These are phyloP conservation scores for Phalanger gymnotis DNA, from an alignment of 2,797 vertebrate genomes.

Conservation along the genomic window DNA sequence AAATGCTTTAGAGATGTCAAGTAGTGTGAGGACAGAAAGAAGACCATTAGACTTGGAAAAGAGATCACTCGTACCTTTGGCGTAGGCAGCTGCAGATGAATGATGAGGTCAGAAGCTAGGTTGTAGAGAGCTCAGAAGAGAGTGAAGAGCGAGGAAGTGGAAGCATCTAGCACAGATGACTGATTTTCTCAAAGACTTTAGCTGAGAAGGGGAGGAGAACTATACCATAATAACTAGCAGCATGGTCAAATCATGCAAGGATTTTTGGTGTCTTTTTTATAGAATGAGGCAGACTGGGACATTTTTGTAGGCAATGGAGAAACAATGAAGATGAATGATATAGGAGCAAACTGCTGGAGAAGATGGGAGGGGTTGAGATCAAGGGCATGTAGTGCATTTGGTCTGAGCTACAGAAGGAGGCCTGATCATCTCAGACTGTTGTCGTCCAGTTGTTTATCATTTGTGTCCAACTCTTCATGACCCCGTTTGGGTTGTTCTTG, in stretches of 20 bases:
- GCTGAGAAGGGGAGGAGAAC: too few relatives aligned
- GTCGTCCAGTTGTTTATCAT: neutral
- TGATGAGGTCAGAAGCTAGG: neutral
- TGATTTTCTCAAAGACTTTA: too few relatives aligned
- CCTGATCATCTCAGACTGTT: neutral
- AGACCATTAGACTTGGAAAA: neutral
- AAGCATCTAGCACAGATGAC: too few relatives aligned
- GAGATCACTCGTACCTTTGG: neutral
- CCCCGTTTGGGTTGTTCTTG: neutral
- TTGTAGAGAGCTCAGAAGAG: neutral
- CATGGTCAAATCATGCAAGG: neutral
- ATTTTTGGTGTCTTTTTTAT: neutral
- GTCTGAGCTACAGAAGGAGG: too few relatives aligned
- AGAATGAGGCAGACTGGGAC: neutral
- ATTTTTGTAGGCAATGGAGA: neutral
- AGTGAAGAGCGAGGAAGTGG: too few relatives aligned
- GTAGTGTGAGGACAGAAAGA: neutral
- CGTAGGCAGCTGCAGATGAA: neutral
- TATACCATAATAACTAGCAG: too few relatives aligned
- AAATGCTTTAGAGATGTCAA: neutral
- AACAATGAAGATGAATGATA: neutral
- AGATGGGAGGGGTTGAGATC: neutral
- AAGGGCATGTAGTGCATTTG: neutral
- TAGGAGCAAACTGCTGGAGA: neutral
- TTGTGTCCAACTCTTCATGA: neutral